Percentiles rank a stretch among this genome's conserved stretches.
Evolutionary conservation across 2,797 vertebrate species (phyloP).

Genomic region (Sebastes itinus): DNA sequence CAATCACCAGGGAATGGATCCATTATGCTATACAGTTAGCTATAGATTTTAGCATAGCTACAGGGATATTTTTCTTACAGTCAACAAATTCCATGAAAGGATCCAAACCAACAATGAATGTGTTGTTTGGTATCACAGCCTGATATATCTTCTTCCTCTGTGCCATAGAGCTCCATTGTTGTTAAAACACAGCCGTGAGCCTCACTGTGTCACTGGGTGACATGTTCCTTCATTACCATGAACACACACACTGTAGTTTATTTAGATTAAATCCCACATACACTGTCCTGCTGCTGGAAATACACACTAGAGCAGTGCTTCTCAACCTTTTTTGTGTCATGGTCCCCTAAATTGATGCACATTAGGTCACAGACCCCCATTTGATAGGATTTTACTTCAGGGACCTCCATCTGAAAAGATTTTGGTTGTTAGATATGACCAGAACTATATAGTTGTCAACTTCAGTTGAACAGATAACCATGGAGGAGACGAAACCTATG

Average conservation of each 20-base stretch:
- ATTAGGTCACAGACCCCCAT: too few relatives aligned
- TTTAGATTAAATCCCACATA: not conserved
- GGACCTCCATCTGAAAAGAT: too few relatives aligned
- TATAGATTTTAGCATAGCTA: not conserved
- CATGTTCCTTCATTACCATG: not conserved
- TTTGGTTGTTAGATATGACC: too few relatives aligned
- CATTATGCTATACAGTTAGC: not conserved
- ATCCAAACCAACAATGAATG: not conserved
- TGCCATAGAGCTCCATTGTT: too few relatives aligned
- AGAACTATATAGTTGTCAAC: too few relatives aligned
- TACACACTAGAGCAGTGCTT: not conserved
- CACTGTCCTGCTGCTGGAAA: accelerated
- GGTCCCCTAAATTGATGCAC: too few relatives aligned
- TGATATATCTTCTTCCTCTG: not conserved
- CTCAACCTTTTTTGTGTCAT: too few relatives aligned
- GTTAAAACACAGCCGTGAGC: too few relatives aligned
- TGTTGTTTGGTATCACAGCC: not conserved
- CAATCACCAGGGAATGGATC: not conserved
- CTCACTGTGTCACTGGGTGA: too few relatives aligned
- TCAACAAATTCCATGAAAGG: not conserved
- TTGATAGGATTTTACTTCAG: too few relatives aligned
- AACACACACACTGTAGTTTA: not conserved
- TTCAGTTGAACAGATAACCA: too few relatives aligned
- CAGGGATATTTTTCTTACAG: not conserved
- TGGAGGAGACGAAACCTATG: too few relatives aligned